Percentiles rank a stretch among this genome's conserved stretches.
These are phyloP conservation scores for Proterorhinus semilunaris DNA, from an alignment of 2,113 vertebrate species.

Conservation along the genomic window DNA sequence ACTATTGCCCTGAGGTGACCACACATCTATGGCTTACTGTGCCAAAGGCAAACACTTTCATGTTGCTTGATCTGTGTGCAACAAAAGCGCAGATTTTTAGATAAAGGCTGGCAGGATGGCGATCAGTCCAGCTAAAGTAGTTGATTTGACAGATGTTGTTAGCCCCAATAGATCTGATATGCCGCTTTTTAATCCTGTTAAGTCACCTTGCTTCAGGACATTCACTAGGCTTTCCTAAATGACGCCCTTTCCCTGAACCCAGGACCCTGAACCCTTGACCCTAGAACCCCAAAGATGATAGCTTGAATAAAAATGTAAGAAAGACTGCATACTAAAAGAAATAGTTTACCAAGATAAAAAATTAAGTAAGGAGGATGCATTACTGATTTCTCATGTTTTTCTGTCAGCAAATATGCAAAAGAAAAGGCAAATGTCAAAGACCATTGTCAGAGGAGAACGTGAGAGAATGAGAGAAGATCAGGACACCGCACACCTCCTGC, in stretches of 20 bases:
- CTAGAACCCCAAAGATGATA: neutral
- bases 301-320: neutral
- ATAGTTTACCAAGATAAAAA: neutral
- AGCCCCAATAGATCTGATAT: slow-evolving; percentile 66
- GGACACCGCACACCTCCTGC: slow-evolving; percentile 21
- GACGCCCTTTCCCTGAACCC: slow-evolving; percentile 52
- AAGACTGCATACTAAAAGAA: neutral
- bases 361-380: neutral
- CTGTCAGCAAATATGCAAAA: slow-evolving; percentile 2
- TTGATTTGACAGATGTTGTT: slow-evolving; percentile 72
- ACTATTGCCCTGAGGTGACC: slow-evolving; percentile 31
- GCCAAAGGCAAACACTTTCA: slow-evolving; percentile 64
- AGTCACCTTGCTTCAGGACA: slow-evolving; percentile 64
- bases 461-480: slow-evolving; percentile 24
- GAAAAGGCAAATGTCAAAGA: slow-evolving; percentile 9
- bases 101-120: slow-evolving; percentile 52
- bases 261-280: slow-evolving; percentile 63
- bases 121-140: slow-evolving; percentile 50
- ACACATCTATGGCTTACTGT: slow-evolving; percentile 27
- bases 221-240: slow-evolving; percentile 42
- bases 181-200: slow-evolving; percentile 70
- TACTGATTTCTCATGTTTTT: slow-evolving; percentile 2
- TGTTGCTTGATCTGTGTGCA: slow-evolving; percentile 52
- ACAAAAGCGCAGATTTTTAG: slow-evolving; percentile 56
- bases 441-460: slow-evolving; percentile 31